Conservation (phyloP, 23 tunicate species). For the Botrylloides violaceus region DNA sequence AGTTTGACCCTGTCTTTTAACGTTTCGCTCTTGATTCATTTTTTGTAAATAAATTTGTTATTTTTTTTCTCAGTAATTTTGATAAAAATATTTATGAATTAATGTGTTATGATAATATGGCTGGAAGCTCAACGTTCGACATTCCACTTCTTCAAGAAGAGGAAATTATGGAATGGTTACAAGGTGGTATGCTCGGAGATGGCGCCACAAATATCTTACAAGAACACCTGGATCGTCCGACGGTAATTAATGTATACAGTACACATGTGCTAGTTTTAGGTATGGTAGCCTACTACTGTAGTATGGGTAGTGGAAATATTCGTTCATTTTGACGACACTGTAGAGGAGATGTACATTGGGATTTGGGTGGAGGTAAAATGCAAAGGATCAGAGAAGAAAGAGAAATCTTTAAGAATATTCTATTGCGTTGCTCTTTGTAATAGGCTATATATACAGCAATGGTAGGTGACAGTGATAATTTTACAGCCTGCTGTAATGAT, state of each 20-base stretch:
- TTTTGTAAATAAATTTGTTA: neutral
- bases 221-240: constrained; percentile 12
- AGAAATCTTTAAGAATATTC: neutral
- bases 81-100: neutral
- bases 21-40: too few species aligned
- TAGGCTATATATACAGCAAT: neutral
- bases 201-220: constrained; percentile 6
- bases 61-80: neutral
- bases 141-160: constrained; percentile 4
- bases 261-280: too few species aligned
- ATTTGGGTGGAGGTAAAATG: too few species aligned
- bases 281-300: too few species aligned
- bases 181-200: constrained; percentile 4
- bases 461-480: too few species aligned
- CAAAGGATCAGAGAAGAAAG: too few species aligned
- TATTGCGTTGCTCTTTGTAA: neutral
- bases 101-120: constrained; percentile 5
- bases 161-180: constrained; percentile 8
- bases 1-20: neutral
- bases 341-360: too few species aligned
- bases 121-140: neutral
- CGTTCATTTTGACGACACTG: too few species aligned
- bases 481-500: constrained; percentile 24
- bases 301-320: too few species aligned
- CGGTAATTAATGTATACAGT: too few species aligned